Evolutionary conservation across 2,797 vertebrate species (phyloP).

Genomic region (Oryzias dopingdopingensis): DNA sequence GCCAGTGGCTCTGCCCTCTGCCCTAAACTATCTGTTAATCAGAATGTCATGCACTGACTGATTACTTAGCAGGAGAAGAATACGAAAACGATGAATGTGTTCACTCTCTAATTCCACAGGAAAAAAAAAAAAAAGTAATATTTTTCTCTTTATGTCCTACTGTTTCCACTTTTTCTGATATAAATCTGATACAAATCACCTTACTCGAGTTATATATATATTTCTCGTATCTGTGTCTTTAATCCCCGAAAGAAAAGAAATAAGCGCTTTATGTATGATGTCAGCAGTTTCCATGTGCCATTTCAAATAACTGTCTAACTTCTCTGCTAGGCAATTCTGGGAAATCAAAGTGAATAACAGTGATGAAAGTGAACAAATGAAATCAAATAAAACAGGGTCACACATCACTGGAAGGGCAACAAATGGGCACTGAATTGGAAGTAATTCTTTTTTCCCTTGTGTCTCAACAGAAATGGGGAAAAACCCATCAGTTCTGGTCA

Average conservation of each 20-base stretch:
- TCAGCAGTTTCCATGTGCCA: slow-evolving; percentile 60
- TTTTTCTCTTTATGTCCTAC: no score
- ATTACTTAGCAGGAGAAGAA: slow-evolving; percentile 45
- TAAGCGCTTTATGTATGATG: slow-evolving; percentile 47
- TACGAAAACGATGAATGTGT: background rate
- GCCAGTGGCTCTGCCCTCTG: slow-evolving; percentile 57
- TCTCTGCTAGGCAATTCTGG: slow-evolving; percentile 61
- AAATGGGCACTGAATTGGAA: slow-evolving; percentile 82
- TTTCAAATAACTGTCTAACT: slow-evolving; percentile 64
- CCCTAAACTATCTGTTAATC: slow-evolving; percentile 54
- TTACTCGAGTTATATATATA: no score
- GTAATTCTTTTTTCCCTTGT: slow-evolving; percentile 68
- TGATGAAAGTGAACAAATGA: slow-evolving; percentile 83
- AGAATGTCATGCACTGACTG: slow-evolving; percentile 52
- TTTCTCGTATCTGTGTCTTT: background rate
- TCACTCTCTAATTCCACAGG: no score
- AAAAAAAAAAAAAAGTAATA: no score
- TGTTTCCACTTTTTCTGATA: no score
- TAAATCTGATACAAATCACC: no score
- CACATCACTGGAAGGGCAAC: slow-evolving; percentile 83
- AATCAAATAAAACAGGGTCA: slow-evolving; percentile 85
- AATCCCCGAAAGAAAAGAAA: slow-evolving; percentile 12
- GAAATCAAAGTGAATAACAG: slow-evolving; percentile 76
- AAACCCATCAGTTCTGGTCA: slow-evolving; percentile 75
- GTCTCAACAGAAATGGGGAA: slow-evolving; percentile 70